Evolutionary conservation across 2,113 vertebrate species (phyloP).

Genomic region (Hystrix cristata): DNA sequence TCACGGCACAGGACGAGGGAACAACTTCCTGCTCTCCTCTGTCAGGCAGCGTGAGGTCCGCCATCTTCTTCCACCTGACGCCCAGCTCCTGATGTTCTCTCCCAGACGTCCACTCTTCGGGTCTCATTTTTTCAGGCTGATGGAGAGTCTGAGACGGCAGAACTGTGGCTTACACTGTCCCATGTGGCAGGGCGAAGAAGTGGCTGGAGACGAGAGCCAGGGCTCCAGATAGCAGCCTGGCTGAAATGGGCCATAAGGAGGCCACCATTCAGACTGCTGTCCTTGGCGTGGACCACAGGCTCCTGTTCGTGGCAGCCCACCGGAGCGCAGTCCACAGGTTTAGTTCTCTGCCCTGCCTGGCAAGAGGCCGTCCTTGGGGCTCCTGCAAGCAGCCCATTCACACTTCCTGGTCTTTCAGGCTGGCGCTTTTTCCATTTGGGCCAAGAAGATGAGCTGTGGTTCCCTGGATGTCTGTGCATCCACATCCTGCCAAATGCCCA

Average conservation of each 20-base stretch:
- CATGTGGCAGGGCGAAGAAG: conserved; percentile 19
- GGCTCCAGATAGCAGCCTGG: background rate
- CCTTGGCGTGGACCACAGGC: conserved; percentile 64
- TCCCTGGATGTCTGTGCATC: background rate
- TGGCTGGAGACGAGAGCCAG: conserved; percentile 49
- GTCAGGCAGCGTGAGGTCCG: background rate
- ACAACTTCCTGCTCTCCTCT: background rate
- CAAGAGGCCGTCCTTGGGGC: background rate
- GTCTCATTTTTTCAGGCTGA: conserved; percentile 55
- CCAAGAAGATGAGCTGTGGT: background rate
- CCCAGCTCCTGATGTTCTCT: conserved; percentile 8
- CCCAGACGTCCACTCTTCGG: conserved; percentile 11
- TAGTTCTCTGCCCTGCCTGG: conserved; percentile 44
- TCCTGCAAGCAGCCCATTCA: background rate
- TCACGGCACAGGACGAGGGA: too few relatives aligned
- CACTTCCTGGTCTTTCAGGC: background rate
- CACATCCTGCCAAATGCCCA: background rate
- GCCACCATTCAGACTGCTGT: conserved; percentile 59
- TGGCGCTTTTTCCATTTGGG: background rate
- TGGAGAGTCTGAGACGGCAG: conserved; percentile 51
- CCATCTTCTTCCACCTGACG: fast-evolving
- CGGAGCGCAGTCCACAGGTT: conserved; percentile 45
- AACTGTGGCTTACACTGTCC: conserved; percentile 76
- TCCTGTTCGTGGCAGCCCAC: background rate
- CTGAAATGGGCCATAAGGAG: background rate